These are phyloP conservation scores for Chrosomus eos DNA, from an alignment of 2,797 vertebrate genomes.

Conservation along the genomic window DNA sequence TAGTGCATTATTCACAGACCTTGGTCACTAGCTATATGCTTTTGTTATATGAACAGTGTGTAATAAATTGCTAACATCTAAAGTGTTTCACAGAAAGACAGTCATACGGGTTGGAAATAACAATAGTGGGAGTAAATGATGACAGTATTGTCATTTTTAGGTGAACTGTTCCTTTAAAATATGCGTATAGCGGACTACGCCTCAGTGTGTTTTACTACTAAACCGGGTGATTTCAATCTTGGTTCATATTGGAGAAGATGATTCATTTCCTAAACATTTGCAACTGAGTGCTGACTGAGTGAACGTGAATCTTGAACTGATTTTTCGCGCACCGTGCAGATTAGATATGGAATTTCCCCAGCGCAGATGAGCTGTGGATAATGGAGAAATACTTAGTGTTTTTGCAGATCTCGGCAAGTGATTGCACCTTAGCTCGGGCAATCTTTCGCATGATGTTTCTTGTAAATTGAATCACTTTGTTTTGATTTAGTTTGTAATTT, in stretches of 20 bases:
- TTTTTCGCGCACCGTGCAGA: background rate
- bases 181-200: background rate
- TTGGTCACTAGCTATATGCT: background rate
- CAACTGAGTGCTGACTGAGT: background rate
- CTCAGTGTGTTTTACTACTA: background rate
- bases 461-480: slow-evolving; percentile 67
- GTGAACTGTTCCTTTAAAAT: background rate
- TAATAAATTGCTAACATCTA: background rate
- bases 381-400: slow-evolving; percentile 1
- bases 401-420: slow-evolving; percentile 8
- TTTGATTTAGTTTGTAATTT: slow-evolving; percentile 69
- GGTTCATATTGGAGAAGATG: background rate
- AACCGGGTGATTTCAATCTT: slow-evolving; percentile 16
- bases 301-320: slow-evolving; percentile 10
- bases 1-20: background rate
- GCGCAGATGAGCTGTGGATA: slow-evolving; percentile 1
- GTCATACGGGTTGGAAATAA: background rate
- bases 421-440: background rate
- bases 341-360: background rate
- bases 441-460: slow-evolving; percentile 68
- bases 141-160: background rate
- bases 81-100: background rate
- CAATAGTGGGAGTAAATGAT: background rate
- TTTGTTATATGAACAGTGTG: background rate
- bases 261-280: slow-evolving; percentile 38